These are phyloP conservation scores for Xanthia icteritia DNA, from an alignment of 2,888 invertebrate genomes.

Conservation along the genomic window DNA sequence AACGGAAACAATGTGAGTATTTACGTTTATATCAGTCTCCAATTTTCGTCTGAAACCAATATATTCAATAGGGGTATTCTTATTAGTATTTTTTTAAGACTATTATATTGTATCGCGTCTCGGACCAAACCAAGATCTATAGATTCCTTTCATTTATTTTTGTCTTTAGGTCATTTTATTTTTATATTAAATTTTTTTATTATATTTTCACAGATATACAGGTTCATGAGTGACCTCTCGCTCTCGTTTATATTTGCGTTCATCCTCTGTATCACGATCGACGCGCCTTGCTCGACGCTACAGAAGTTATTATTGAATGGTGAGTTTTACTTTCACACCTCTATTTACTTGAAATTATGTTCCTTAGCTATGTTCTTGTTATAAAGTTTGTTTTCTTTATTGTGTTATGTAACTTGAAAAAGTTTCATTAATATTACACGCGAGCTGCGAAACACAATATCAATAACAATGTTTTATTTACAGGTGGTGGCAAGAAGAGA, in stretches of 20 bases:
- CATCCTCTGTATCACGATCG: slow-evolving; percentile 76
- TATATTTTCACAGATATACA: slow-evolving; percentile 72
- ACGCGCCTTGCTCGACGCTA: slow-evolving; percentile 80
- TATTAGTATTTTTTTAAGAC: neutral
- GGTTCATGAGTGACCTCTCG: slow-evolving; percentile 73
- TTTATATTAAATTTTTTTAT: neutral
- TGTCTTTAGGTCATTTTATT: too few species aligned
- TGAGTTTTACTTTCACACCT: slow-evolving; percentile 49
- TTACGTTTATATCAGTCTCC: neutral
- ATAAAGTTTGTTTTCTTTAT: neutral
- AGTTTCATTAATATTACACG: neutral
- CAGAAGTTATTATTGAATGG: slow-evolving; percentile 78
- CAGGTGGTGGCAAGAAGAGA: slow-evolving; percentile 65
- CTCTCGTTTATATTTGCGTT: slow-evolving; percentile 75
- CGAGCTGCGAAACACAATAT: too few species aligned
- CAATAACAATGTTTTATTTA: neutral
- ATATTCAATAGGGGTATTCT: neutral
- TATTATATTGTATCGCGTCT: neutral
- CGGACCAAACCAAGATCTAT: neutral
- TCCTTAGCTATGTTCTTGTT: neutral
- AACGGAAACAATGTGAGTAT: slow-evolving; percentile 76
- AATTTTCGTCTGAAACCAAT: neutral
- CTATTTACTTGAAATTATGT: neutral
- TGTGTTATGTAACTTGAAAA: neutral
- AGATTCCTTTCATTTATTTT: neutral